Evolutionary conservation across 2,888 invertebrate genomes (phyloP).

Genomic region (Rugalucina vietnamica): DNA sequence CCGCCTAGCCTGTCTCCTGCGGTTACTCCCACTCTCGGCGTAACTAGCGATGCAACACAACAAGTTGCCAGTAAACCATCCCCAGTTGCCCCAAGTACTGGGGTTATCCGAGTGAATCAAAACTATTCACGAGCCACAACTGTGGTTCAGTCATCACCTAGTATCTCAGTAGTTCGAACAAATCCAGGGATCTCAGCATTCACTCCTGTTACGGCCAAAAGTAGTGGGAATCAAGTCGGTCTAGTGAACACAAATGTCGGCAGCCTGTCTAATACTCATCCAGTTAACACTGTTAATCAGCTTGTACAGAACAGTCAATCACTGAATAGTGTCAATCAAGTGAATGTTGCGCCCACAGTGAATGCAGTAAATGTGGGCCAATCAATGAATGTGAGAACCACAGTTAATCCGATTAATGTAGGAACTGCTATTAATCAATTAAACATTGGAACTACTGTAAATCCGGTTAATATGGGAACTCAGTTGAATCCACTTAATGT

Average conservation of each 20-base stretch:
- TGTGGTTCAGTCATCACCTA: not conserved
- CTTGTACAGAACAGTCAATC: not conserved
- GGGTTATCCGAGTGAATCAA: not conserved
- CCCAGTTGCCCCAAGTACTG: not conserved
- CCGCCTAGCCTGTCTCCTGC: constrained; percentile 35
- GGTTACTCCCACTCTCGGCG: not conserved
- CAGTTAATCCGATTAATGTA: not conserved
- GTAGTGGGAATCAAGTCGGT: not conserved
- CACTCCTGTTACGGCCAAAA: not conserved
- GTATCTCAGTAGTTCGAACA: not conserved
- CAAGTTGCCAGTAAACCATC: too few species aligned
- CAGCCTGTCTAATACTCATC: not conserved
- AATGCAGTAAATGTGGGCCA: not conserved
- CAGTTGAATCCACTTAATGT: too few species aligned
- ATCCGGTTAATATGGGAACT: too few species aligned
- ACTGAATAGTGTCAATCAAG: not conserved
- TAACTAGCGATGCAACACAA: not conserved
- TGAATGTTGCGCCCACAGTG: not conserved
- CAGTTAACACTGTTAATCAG: not conserved
- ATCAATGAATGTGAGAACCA: not conserved
- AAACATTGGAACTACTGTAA: too few species aligned
- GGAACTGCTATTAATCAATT: not conserved
- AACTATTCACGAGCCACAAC: not conserved
- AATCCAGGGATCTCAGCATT: not conserved
- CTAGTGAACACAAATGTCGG: not conserved